Evolutionary conservation across 2,113 vertebrate species (phyloP).

Genomic region (Cygnus buccinator): DNA sequence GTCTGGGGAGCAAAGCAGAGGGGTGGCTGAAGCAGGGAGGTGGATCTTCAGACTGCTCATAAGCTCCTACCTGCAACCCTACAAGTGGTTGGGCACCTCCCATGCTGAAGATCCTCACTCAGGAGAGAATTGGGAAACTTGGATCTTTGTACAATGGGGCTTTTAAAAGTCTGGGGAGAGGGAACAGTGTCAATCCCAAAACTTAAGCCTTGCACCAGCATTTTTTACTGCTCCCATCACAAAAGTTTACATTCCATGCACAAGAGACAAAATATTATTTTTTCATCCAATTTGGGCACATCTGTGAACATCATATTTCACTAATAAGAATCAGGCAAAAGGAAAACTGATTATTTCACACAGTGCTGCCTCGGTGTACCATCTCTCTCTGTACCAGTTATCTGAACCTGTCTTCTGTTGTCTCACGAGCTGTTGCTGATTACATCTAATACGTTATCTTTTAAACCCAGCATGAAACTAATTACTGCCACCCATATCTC

Average conservation of each 20-base stretch:
- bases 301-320: background rate
- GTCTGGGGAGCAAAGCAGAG: background rate
- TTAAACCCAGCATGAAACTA: conserved; percentile 46
- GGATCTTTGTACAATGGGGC: background rate
- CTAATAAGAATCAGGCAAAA: background rate
- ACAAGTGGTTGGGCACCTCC: background rate
- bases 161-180: background rate
- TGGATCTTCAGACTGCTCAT: background rate
- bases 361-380: background rate
- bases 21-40: background rate
- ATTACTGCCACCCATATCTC: conserved; percentile 28
- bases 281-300: background rate
- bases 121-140: background rate
- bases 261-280: background rate
- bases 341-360: background rate
- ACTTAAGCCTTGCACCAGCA: background rate
- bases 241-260: background rate
- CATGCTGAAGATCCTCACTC: background rate
- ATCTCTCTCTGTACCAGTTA: background rate
- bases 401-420: background rate
- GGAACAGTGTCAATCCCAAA: background rate
- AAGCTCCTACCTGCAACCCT: background rate
- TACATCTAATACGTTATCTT: background rate
- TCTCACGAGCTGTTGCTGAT: conserved; percentile 8
- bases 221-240: background rate